Evolutionary conservation across 2,113 vertebrate genomes (phyloP), one percentile per base, ranked within the genome.

Genomic region (Cottus gobio): DNA sequence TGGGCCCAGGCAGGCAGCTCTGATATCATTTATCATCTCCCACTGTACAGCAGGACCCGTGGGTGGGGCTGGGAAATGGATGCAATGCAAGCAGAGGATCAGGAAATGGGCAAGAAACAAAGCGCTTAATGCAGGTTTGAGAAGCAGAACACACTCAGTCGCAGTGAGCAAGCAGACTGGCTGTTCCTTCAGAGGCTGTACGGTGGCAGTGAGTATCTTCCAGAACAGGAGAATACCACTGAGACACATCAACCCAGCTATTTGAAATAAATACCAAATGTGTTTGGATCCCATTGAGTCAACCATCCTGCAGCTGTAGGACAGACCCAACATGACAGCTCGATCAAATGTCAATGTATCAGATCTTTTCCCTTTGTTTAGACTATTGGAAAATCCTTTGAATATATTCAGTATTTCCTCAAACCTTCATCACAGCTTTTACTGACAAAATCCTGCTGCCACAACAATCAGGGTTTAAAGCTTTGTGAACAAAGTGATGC

Each of bases 1-100:
- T 15, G 37, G 56, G 36, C 26, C 52, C n/a, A 54, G 20, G 56
- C 62, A 52, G 68, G 44, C 36, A 54, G 73, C 78, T 69, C 63
- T 87, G 75, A 85, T 87, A 73, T 74, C 68, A 84, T 87, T 61
- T 66, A 65, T 80, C 77, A 67, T 66, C 67, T 84, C 73, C 71
- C 26, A 77, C 63, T 66, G 61, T 61, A 22, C 65, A 83, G 60
- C 39, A 48, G 50, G 69, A 18, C n/a, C 36, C 11, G 13, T 75
- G 84, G 88, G 85, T 76, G 87, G 71, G 77, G 84, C 79, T 34
- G 54, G 63, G 24, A 46, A 48, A 77, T 39, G 26, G 68, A 86
- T 82, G 42, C 26, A 64, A 75, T 8, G 52, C 37, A 69, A 74
- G 28, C 24, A 15, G 66, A 71, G 0, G 66, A 85, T 3, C 9